phyloP scores from a whole-genome alignment of 1,140 invertebrate species.

The Leptonema lineaticorne region DNA sequence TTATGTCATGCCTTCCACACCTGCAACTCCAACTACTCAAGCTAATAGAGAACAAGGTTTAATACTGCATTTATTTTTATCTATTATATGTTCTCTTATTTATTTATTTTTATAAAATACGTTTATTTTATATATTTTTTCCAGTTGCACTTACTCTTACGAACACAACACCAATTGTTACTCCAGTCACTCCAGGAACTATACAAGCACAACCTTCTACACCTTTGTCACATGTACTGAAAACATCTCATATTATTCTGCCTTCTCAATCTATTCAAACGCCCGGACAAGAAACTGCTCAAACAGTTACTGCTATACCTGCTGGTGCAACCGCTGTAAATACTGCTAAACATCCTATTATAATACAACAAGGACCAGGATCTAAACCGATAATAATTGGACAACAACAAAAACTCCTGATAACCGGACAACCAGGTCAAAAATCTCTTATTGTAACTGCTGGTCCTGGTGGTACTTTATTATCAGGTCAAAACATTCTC shows the following conservation, averaged over 20 bases:
- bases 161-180: conserved; percentile 45
- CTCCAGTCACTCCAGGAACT: conserved; percentile 52
- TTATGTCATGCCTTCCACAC: conserved; percentile 45
- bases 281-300: conserved; percentile 1
- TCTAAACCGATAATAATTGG: conserved; percentile 50
- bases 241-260: conserved; percentile 25
- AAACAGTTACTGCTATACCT: not conserved
- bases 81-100: not conserved
- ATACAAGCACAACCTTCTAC: conserved; percentile 7
- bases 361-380: conserved; percentile 44
- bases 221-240: conserved; percentile 1
- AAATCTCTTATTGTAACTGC: conserved; percentile 51
- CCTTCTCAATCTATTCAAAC: conserved; percentile 17
- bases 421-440: conserved; percentile 47
- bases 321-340: not conserved
- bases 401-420: conserved; percentile 48
- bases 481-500: conserved; percentile 46
- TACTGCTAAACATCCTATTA: conserved; percentile 31
- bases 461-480: conserved; percentile 31
- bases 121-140: conserved; percentile 15
- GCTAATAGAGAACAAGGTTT: conserved; percentile 17
- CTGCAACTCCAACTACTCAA: conserved; percentile 27
- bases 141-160: conserved; percentile 14
- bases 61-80: not conserved
- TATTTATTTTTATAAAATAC: not conserved